Percentiles rank a stretch among this genome's conserved stretches.
These are phyloP conservation scores for Reticulitermes lucifugus DNA, from an alignment of 2,888 invertebrate genomes.

Conservation along the genomic window DNA sequence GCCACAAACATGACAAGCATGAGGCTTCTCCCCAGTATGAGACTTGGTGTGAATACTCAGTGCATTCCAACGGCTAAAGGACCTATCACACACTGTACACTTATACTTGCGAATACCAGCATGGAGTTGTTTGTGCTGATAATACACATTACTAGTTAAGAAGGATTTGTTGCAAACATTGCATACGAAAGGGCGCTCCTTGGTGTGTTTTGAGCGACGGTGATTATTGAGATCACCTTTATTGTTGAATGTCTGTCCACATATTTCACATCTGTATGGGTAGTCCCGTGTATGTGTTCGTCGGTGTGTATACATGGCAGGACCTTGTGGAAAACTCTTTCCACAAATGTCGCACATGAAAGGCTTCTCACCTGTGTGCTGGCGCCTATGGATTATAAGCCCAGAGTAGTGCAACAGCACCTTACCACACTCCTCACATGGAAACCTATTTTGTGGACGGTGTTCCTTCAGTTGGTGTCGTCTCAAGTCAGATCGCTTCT, in stretches of 20 bases:
- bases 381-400: slow-evolving; percentile 35
- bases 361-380: slow-evolving; percentile 36
- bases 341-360: slow-evolving; percentile 43
- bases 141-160: slow-evolving; percentile 41
- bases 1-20: slow-evolving; percentile 35
- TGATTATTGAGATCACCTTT: slow-evolving; percentile 45
- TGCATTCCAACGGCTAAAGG: slow-evolving; percentile 43
- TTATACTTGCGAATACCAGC: slow-evolving; percentile 42
- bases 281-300: slow-evolving; percentile 43
- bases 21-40: slow-evolving; percentile 44
- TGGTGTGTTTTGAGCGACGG: slow-evolving; percentile 44
- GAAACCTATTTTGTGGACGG: slow-evolving; percentile 23
- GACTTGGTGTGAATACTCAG: slow-evolving; percentile 36
- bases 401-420: slow-evolving; percentile 33
- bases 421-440: slow-evolving; percentile 44
- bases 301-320: slow-evolving; percentile 42
- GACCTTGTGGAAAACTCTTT: slow-evolving; percentile 42
- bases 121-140: slow-evolving; percentile 42
- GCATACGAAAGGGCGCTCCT: slow-evolving; percentile 42
- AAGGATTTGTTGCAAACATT: slow-evolving; percentile 41
- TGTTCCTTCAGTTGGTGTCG: slow-evolving; percentile 26
- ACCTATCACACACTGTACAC: slow-evolving; percentile 31
- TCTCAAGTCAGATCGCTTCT: not conserved
- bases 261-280: slow-evolving; percentile 36
- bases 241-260: slow-evolving; percentile 37